Percentiles rank a stretch among this genome's conserved stretches.
Evolutionary conservation across 2,888 invertebrate genomes (phyloP).

Genomic region (Stenodera caucasica): DNA sequence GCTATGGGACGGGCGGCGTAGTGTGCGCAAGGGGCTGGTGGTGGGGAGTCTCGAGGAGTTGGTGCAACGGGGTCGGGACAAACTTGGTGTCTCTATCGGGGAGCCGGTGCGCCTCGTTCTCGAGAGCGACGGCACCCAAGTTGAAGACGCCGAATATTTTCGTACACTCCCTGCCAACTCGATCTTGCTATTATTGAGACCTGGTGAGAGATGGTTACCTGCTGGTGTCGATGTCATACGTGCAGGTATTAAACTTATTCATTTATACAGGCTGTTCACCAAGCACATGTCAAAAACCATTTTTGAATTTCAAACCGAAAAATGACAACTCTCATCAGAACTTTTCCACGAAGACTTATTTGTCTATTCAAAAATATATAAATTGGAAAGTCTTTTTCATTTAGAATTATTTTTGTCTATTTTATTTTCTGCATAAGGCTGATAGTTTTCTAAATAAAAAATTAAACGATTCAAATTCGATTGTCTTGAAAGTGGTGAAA

Average conservation of each 20-base stretch:
- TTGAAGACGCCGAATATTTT: conserved; percentile 96
- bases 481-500: no score
- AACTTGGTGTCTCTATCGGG: conserved; percentile 81
- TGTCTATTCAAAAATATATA: no score
- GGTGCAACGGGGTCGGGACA: conserved; percentile 74
- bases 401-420: no score
- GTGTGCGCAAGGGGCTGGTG: conserved; percentile 89
- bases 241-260: conserved; percentile 67
- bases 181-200: conserved; percentile 82
- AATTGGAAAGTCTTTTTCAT: no score
- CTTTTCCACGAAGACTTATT: no score
- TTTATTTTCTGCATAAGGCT: no score
- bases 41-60: conserved; percentile 88
- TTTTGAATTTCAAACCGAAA: no score
- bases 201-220: conserved; percentile 91
- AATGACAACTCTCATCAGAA: no score
- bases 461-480: no score
- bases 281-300: no score
- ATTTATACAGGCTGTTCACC: no score
- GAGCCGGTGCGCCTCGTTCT: conserved; percentile 89
- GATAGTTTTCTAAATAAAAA: no score
- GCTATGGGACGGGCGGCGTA: conserved; percentile 95
- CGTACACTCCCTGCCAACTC: conserved; percentile 91
- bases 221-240: conserved; percentile 93
- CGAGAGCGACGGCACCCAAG: conserved; percentile 95